Base-by-base conservation (phyloP, 2,113 vertebrate species). In the Nycticorax nycticorax region DNA sequence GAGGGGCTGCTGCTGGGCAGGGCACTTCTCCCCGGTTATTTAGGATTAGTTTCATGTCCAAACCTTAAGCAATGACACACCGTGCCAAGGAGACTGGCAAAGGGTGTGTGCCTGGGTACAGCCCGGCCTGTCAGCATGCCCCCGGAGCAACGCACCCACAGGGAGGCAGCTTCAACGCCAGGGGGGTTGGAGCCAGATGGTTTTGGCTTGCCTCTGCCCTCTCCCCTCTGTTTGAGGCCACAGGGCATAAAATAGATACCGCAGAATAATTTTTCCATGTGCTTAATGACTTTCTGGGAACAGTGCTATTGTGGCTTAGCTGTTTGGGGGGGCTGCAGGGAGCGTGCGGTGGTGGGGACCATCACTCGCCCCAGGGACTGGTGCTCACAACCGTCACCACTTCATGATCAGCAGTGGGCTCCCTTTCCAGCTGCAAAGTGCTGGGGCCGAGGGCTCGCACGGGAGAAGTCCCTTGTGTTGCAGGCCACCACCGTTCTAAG, bases 331-430 rank as follows among this genome's bases (percentile, higher is more conserved):
- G 30, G 63, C 68, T 53, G 35, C 48, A 41, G 67, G 35, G 15
- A 32, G 8, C 0, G 0, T 16, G 18, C 30, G 35, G 3, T 48
- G 30, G 10, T 17, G 28, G 22, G 32, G 6, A 6, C 1, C 3
- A 14, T 20, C 17, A 9, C 9, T 45, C 28, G 19, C 32, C 20
- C 8, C 14, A 4, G 27, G 28, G 43, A 17, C 37, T 17, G 33
- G 26, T 68, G 47, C 21, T 50, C 37, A 9, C 10, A 52, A 4
- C 39, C 6, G 14, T 20, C 0, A 0, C 35, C 0, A 1, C 23
- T 77, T 74, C 17, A 7, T 22, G 37, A 45, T 81, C 69, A 48
- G 45, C 13, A 3, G 33, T 16, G 47, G 35, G 43, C 59, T 89
- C n/a, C 26, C 41, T 63, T 53, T 66, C n/a, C 66, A 57, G n/a